Evolutionary conservation across 1,140 invertebrate genomes (phyloP), one percentile per base, ranked within the genome.

Genomic region (Battus philenor): DNA sequence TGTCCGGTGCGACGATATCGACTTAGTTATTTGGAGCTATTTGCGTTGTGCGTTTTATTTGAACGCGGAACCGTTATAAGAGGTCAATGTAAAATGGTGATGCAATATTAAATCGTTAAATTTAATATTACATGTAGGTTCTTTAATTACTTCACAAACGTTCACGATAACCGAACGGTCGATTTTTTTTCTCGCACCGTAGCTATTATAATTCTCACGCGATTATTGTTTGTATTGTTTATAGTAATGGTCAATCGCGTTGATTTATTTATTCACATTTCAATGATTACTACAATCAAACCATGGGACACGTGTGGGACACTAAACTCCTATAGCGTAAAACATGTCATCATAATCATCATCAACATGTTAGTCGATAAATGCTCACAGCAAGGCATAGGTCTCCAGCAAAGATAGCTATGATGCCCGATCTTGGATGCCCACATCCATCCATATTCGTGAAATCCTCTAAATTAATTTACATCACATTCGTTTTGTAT

Each of bases 91-190:
- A 62, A 43, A 52, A 17, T 74, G 75, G 75, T 51, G 52, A 66
- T 67, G 63, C 65, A 69, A 68, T 81, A 81, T 79, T 79, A 76
- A 72, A 78, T 84, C 73, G 75, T 81, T 81, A 78, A 76, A 74
- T 78, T 81, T 83, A 78, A 83, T 83, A 83, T 75, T 77, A 68
- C 64, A 65, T 46, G 64, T 71, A 62, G 66, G 78, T 80, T 80
- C 68, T 80, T 80, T 77, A 79, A 80, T 80, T 80, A 72, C 76
- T 65, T 73, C 54, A 68, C 67, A 68, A 72, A 77, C 69, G 64
- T 69, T 58, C 67, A 64, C 63, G 59, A 50, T 52, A 57, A 59
- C 68, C 62, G 60, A 67, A 64, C 74, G 73, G 69, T 75, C 70
- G 71, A 50, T 51, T 52, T 59, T 62, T 68, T 70, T 72, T 66